Base-by-base conservation (phyloP, 1,140 invertebrate genomes). In the Bombus huntii region DNA sequence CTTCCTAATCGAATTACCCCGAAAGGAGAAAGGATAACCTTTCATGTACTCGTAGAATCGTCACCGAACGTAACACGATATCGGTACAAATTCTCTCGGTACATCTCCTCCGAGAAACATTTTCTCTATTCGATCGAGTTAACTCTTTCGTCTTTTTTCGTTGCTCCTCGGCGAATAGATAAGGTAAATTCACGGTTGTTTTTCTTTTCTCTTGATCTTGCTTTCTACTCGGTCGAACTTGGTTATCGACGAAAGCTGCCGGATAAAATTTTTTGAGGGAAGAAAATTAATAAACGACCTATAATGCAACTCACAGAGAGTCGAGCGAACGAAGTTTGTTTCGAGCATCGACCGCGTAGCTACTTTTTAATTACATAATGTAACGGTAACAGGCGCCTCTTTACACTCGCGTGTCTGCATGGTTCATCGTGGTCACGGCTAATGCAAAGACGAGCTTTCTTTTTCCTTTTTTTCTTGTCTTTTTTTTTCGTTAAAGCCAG, bases 311-410 rank as follows among this genome's bases (percentile, higher is more conserved):
- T 31, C 59, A 2, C 18, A 75, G 31, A 59, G 65, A 18, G 15
- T 31, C 57, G 13, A 34, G 28, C 8, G 39, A 39, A n/a, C 53
- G 39, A 80, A 85, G 77, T 85, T 71, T 65, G 68, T 85, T 80
- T 85, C 47, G 77, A 12, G 53, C 66, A 80, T 85, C 83, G 77
- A 22, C 42, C 34, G 47, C 47, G 74, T 70, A 42, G n/a, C 18
- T 53, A 72, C 39, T 85, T 85, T 85, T 85, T 85, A 85, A 85
- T 85, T 72, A 79, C 68, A 70, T 85, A 72, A 80, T 80, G 77
- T 53, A 80, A 37, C 82, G 44, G 39, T 34, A 73, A 66, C 44
- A 39, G 22, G 18, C n/a, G 44, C 9, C 53, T 31, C 71, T 25
- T 28, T 15, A 2, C 25, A 25, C 0, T 25, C 18, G 12, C 13